phyloP scores from a whole-genome alignment of 1,140 invertebrate genomes.

The Steinernema feltiae region DNA sequence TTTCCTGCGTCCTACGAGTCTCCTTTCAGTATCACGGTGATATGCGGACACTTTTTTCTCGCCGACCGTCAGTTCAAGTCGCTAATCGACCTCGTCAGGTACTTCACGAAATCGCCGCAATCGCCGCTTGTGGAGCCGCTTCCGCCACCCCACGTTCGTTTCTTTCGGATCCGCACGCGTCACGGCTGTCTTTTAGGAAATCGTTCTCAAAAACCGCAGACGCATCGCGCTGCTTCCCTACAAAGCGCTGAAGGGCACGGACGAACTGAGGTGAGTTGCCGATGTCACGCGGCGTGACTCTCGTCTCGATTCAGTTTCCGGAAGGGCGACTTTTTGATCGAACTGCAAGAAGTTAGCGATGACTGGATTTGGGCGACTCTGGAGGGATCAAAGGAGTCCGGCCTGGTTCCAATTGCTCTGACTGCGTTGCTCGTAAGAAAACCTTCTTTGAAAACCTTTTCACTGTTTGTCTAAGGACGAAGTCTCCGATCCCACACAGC shows the following conservation, averaged over 20 bases:
- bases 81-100: background rate
- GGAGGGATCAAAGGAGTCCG: background rate
- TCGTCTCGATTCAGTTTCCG: background rate
- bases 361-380: constrained; percentile 9
- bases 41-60: background rate
- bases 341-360: background rate
- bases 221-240: background rate
- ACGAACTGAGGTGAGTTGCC: constrained; percentile 3
- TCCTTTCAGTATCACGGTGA: background rate
- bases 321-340: background rate
- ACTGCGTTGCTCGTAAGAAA: background rate
- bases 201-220: background rate
- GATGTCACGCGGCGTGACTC: background rate
- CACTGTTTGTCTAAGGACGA: background rate
- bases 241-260: background rate
- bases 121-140: background rate
- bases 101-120: background rate
- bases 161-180: background rate
- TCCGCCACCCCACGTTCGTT: background rate
- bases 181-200: background rate
- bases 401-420: background rate
- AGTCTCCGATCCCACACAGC: background rate
- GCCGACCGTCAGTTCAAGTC: background rate
- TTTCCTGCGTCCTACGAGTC: background rate
- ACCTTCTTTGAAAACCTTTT: background rate